Conservation (phyloP, 2,888 invertebrate genomes). For the Eurytoma adleriae region DNA sequence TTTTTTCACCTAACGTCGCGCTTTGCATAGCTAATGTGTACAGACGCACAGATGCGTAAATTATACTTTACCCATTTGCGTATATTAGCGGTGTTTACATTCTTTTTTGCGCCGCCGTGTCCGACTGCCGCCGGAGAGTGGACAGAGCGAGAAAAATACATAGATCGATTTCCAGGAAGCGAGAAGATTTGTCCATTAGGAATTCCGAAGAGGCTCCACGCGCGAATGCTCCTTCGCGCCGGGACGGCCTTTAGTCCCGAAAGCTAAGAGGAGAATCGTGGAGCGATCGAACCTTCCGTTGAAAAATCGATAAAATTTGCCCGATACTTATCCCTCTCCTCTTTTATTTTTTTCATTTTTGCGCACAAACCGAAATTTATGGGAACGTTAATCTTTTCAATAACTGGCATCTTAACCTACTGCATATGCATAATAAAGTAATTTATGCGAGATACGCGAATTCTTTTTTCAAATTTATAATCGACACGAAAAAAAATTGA, state of each 20-base stretch:
- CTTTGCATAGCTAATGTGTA: constrained; percentile 9
- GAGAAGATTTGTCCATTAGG: constrained; percentile 37
- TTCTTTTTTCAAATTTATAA: constrained; percentile 13
- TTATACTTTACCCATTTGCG: background rate
- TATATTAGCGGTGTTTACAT: constrained; percentile 17
- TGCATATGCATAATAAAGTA: background rate
- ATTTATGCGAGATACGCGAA: constrained; percentile 5
- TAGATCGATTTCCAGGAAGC: constrained; percentile 44
- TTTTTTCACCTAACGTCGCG: constrained; percentile 19
- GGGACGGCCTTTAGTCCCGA: background rate
- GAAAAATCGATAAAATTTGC: constrained; percentile 14
- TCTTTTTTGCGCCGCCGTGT: background rate
- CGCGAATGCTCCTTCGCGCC: constrained; percentile 10
- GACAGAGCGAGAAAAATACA: constrained; percentile 12
- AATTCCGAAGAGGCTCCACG: constrained; percentile 30
- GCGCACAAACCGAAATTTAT: background rate
- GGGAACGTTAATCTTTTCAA: constrained; percentile 26
- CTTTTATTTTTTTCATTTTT: too few relatives aligned
- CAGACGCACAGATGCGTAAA: background rate
- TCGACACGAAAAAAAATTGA: background rate
- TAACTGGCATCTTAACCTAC: background rate
- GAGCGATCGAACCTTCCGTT: background rate
- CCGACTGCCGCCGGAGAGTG: background rate
- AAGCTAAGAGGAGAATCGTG: constrained; percentile 11
- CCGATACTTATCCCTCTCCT: background rate